Evolutionary conservation across 2,797 vertebrate species (phyloP), one percentile per base, ranked within the genome.

Genomic region (Pseudomugil tenellus): DNA sequence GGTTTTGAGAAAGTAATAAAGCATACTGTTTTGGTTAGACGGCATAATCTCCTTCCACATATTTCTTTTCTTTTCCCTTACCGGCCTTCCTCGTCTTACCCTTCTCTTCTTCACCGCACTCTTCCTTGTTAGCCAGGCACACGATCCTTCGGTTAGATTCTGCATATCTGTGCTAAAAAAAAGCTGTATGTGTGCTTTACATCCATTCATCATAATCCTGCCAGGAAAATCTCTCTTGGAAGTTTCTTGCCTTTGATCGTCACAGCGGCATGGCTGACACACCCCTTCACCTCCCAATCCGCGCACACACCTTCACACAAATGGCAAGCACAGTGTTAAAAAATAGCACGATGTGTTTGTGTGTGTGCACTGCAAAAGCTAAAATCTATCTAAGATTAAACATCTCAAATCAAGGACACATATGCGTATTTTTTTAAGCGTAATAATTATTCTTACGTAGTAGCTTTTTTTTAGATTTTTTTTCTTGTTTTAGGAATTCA

Each of bases 201-300:
- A 46, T 84, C 69, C 81, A 82, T 87, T 87, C 73, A 85, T 87
- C 79, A 73, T 12, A 12, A 59, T 16, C 37, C 77, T 79, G 76
- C 84, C 75, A 69, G 56, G 59, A 49, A 77, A 43, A 53, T 59
- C 63, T 67, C 67, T 76, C 72, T 66, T 71, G 68, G 73, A 87
- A 83, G 78, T 87, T 86, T 70, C 58, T 77, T 35, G 0, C 59
- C 61, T 90, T 89, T 87, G 89, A 91, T 87, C 58, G 52, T 54
- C 61, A 53, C 11, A 16, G 77, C 75, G 64, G 72, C 72, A 54
- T 66, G 66, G 43, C 65, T 32, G 74, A 73, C 83, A 74, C 80
- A 8, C 85, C 79, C 77, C 65, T 72, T 78, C 19, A 56, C 61
- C 66, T 32, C 63, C 53, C 56, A 64, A 74, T 80, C 67, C 76